Conservation (phyloP, 2,113 vertebrate species). For the Crocuta crocuta region DNA sequence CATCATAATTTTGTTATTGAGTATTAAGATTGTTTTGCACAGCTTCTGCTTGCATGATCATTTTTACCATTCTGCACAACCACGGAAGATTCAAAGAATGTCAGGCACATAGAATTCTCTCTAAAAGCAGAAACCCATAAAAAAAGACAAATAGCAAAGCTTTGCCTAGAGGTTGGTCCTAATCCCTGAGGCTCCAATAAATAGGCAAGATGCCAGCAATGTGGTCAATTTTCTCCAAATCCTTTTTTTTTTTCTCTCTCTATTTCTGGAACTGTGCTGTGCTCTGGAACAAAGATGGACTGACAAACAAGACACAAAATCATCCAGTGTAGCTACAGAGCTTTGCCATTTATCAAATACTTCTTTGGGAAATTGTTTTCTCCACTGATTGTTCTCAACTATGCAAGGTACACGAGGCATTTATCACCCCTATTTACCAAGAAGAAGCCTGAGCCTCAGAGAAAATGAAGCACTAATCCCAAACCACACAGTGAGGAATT, state of each 20-base stretch:
- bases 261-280: not conserved
- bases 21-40: not conserved
- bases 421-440: not conserved
- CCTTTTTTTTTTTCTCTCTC: not conserved
- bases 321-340: not conserved
- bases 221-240: constrained; percentile 3
- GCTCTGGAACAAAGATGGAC: not conserved
- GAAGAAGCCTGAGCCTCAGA: not conserved
- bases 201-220: not conserved
- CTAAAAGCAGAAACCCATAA: not conserved
- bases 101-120: not conserved
- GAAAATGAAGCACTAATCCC: not conserved
- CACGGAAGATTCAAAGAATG: not conserved
- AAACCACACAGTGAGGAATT: not conserved
- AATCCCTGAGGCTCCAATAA: constrained; percentile 4
- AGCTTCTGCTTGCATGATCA: not conserved
- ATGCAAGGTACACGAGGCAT: not conserved
- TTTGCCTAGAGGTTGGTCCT: not conserved
- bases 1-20: not conserved
- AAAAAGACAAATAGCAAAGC: not conserved
- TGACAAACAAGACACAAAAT: constrained; percentile 27
- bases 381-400: not conserved
- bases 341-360: not conserved
- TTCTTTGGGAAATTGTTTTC: not conserved
- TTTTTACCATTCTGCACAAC: not conserved